A percentile compares a stretch with the other conserved stretches of the same genome.
phyloP scores from a whole-genome alignment of 2,888 invertebrate genomes.

The Watsonalla binaria region DNA sequence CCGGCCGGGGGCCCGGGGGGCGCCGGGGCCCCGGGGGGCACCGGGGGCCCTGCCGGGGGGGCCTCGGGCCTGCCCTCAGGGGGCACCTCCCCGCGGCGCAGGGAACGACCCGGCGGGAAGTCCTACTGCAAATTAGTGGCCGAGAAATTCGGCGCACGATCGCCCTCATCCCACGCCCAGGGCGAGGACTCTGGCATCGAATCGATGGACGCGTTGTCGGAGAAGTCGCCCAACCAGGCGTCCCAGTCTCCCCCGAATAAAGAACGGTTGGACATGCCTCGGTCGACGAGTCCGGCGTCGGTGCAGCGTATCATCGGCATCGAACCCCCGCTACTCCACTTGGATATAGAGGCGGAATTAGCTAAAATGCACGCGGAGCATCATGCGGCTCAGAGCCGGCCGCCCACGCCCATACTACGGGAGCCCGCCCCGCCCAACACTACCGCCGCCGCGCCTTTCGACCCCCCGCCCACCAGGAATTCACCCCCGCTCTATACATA shows the following conservation, averaged over 20 bases:
- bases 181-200: conserved; percentile 95
- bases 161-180: conserved; percentile 77
- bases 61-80: conserved; percentile 12
- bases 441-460: conserved; percentile 61
- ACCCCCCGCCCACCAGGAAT: conserved; percentile 84
- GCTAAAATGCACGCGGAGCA: conserved; percentile 81
- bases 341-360: conserved; percentile 83
- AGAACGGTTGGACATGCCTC: conserved; percentile 65
- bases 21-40: conserved; percentile 59
- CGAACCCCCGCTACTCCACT: conserved; percentile 53
- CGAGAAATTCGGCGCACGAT: conserved; percentile 62
- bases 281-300: conserved; percentile 62
- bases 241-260: conserved; percentile 83
- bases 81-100: conserved; percentile 51
- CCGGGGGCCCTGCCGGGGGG: conserved; percentile 65
- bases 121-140: conserved; percentile 32
- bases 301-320: conserved; percentile 71
- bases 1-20: conserved; percentile 44
- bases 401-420: not conserved
- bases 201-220: conserved; percentile 95
- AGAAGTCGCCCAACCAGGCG: conserved; percentile 93
- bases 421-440: conserved; percentile 29
- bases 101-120: conserved; percentile 70
- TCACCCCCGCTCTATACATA: conserved; percentile 88
- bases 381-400: conserved; percentile 39